Percentiles rank a stretch among this genome's conserved stretches.
Conservation (phyloP, 2,797 vertebrate species). For the Sparidentex hasta region DNA sequence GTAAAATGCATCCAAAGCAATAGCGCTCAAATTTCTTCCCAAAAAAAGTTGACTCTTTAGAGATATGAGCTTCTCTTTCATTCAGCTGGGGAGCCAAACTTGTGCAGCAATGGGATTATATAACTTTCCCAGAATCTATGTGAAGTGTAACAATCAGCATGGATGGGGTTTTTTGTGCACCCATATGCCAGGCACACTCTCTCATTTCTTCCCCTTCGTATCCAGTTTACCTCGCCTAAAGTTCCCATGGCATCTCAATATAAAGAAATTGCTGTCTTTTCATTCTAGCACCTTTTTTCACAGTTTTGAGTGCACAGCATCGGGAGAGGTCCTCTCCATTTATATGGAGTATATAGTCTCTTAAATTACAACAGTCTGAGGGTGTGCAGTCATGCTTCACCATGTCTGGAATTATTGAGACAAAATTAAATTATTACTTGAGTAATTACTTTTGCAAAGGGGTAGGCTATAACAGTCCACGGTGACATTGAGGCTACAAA, state of each 20-base stretch:
- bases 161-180: slow-evolving; percentile 15
- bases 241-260: slow-evolving; percentile 37
- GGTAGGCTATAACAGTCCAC: slow-evolving; percentile 20
- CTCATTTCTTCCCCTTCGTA: slow-evolving; percentile 40
- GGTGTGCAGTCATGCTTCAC: slow-evolving; percentile 56
- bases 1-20: slow-evolving; percentile 36
- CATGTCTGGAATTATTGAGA: slow-evolving; percentile 58
- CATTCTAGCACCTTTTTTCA: slow-evolving; percentile 25
- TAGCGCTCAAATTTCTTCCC: neutral
- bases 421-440: slow-evolving; percentile 63
- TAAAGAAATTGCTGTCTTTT: slow-evolving; percentile 43
- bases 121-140: slow-evolving; percentile 35
- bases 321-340: slow-evolving; percentile 37
- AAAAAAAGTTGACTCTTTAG: slow-evolving; percentile 12
- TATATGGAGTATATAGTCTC: slow-evolving; percentile 45
- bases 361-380: slow-evolving; percentile 50
- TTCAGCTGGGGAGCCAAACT: slow-evolving; percentile 49
- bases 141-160: slow-evolving; percentile 37
- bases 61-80: slow-evolving; percentile 29
- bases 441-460: slow-evolving; percentile 63
- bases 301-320: slow-evolving; percentile 22
- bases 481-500: slow-evolving; percentile 58
- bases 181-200: slow-evolving; percentile 20
- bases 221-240: slow-evolving; percentile 45
- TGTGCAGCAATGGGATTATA: slow-evolving; percentile 42